Conservation (phyloP, 2,888 invertebrate species). For the Clitarchus hookeri region DNA sequence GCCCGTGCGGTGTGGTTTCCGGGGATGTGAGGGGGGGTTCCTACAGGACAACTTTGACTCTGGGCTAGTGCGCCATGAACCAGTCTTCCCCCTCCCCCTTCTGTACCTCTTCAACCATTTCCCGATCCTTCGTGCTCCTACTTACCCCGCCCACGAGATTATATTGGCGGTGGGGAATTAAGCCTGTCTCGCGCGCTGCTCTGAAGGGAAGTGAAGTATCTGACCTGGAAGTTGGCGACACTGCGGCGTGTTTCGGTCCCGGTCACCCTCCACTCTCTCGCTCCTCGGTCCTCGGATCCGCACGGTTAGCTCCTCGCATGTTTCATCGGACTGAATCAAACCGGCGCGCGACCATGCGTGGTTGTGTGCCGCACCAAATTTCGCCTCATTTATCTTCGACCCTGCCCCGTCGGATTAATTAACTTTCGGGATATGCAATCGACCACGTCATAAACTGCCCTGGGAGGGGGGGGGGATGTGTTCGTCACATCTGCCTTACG, state of each 20-base stretch:
- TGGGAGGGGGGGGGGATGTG: too few relatives aligned
- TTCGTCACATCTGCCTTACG: too few relatives aligned
- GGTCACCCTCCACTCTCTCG: neutral
- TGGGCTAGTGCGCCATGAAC: neutral
- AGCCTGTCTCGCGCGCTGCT: neutral
- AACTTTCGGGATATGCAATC: too few relatives aligned
- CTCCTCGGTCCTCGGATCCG: too few relatives aligned
- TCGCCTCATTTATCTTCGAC: too few relatives aligned
- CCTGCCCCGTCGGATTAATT: too few relatives aligned
- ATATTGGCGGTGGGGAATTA: neutral
- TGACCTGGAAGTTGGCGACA: slow-evolving; percentile 10
- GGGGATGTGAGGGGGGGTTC: neutral
- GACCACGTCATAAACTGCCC: too few relatives aligned
- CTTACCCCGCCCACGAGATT: slow-evolving; percentile 19
- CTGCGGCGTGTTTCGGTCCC: neutral
- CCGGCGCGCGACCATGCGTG: too few relatives aligned
- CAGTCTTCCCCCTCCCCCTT: neutral
- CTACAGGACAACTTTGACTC: neutral
- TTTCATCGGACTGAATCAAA: too few relatives aligned
- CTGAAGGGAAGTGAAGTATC: slow-evolving; percentile 2
- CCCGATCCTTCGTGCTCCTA: neutral
- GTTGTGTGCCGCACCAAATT: too few relatives aligned
- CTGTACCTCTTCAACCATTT: neutral
- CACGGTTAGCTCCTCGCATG: too few relatives aligned
- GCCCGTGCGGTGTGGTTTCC: neutral